These are phyloP conservation scores for Gryon sp. DNA, from an alignment of 1,140 invertebrate genomes.

Conservation along the genomic window DNA sequence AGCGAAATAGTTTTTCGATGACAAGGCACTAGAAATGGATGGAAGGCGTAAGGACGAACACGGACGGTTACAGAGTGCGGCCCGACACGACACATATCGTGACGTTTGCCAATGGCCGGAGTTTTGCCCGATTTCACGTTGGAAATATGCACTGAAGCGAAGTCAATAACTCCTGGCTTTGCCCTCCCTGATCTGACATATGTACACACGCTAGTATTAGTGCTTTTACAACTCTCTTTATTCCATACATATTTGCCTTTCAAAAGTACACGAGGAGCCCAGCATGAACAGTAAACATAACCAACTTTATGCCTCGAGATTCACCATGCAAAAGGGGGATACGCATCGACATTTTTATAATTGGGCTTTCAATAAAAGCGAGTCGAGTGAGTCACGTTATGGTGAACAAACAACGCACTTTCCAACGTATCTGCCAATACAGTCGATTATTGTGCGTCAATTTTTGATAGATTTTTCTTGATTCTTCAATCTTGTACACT, in stretches of 20 bases:
- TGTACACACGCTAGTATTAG: slow-evolving; percentile 49
- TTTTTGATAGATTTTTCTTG: too few relatives aligned
- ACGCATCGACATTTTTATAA: slow-evolving; percentile 52
- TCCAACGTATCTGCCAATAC: too few relatives aligned
- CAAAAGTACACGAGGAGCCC: slow-evolving; percentile 40
- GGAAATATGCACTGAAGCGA: slow-evolving; percentile 51
- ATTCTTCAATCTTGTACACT: too few relatives aligned
- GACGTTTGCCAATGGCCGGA: slow-evolving; percentile 40
- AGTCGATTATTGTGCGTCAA: too few relatives aligned
- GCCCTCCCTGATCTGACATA: slow-evolving; percentile 46
- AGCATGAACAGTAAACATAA: slow-evolving; percentile 49
- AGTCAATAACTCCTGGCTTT: slow-evolving; percentile 55
- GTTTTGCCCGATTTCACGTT: slow-evolving; percentile 40
- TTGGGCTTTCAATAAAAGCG: slow-evolving; percentile 53
- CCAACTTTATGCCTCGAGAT: slow-evolving; percentile 40
- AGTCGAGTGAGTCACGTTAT: slow-evolving; percentile 41
- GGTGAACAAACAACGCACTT: slow-evolving; percentile 33
- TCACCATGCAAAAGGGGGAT: slow-evolving; percentile 3
- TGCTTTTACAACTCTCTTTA: slow-evolving; percentile 62
- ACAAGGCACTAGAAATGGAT: slow-evolving; percentile 17
- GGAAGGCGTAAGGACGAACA: slow-evolving; percentile 40
- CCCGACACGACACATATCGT: slow-evolving; percentile 55
- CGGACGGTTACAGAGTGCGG: slow-evolving; percentile 41
- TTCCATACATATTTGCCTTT: slow-evolving; percentile 51
- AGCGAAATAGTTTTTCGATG: too few relatives aligned